Conservation (phyloP, 2,113 vertebrate species). For the Columba janthina region DNA sequence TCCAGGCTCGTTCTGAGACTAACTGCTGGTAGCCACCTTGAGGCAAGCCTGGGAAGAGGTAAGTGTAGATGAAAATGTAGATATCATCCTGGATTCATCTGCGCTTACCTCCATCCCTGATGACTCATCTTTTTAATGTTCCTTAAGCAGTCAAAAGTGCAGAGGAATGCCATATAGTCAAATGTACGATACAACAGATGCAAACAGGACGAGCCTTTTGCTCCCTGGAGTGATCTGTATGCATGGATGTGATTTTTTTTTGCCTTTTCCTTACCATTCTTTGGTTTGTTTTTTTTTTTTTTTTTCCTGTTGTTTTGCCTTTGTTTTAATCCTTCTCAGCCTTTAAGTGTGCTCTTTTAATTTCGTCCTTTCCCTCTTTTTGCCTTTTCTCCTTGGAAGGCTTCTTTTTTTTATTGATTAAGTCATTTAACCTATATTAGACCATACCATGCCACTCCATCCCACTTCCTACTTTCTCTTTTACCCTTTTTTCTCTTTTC, state of each 20-base stretch:
- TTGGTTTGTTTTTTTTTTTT: neutral
- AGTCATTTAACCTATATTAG: conserved; percentile 30
- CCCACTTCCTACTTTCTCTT: conserved; percentile 15
- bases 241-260: neutral
- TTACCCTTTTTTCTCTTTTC: neutral
- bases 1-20: neutral
- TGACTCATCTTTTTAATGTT: neutral
- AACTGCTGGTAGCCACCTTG: neutral
- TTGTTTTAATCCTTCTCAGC: conserved; percentile 15
- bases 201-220: neutral
- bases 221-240: neutral
- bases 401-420: neutral
- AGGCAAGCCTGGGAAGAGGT: neutral
- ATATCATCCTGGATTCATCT: neutral
- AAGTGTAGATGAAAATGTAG: neutral
- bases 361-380: neutral
- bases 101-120: neutral
- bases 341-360: neutral
- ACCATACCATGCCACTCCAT: neutral
- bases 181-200: neutral
- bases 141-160: neutral
- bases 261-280: neutral
- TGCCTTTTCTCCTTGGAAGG: neutral
- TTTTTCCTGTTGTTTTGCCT: neutral
- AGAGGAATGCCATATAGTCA: neutral